phyloP scores from a whole-genome alignment of 2,888 invertebrate species.

The Mimas tiliae region DNA sequence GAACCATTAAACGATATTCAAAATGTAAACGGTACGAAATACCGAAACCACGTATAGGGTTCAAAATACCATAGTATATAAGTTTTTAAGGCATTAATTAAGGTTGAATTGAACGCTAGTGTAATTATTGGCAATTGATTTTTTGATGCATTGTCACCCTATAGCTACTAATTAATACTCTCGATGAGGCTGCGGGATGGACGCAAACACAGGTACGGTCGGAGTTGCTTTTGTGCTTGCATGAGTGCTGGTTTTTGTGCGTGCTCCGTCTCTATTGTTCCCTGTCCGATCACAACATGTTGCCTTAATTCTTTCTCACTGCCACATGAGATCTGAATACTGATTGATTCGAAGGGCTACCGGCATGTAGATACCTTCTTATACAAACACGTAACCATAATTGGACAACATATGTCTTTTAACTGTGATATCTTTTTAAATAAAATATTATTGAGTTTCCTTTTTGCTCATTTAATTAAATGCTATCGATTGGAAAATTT shows the following conservation, averaged over 20 bases:
- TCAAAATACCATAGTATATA: conserved; percentile 11
- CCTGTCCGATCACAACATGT: conserved; percentile 77
- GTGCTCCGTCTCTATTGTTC: conserved; percentile 75
- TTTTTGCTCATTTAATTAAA: conserved; percentile 12
- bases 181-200: conserved; percentile 43
- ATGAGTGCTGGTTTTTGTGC: conserved; percentile 67
- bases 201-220: conserved; percentile 60
- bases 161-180: conserved; percentile 78
- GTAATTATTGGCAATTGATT: conserved; percentile 43
- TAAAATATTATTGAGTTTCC: conserved; percentile 3
- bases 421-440: conserved; percentile 22
- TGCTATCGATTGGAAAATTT: conserved; percentile 9
- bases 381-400: conserved; percentile 25
- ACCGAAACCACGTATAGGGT: conserved; percentile 26
- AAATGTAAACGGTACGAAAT: conserved; percentile 6
- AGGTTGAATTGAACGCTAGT: conserved; percentile 23
- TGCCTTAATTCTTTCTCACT: conserved; percentile 80
- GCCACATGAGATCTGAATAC: conserved; percentile 76
- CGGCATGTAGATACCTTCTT: conserved; percentile 23
- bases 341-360: conserved; percentile 53
- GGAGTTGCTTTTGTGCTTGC: conserved; percentile 65
- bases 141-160: conserved; percentile 68
- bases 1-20: conserved; percentile 20
- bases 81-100: conserved; percentile 2
- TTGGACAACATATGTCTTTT: conserved; percentile 23